phyloP scores from a whole-genome alignment of 1,140 invertebrate species.

The Protaetia brevitarsis region DNA sequence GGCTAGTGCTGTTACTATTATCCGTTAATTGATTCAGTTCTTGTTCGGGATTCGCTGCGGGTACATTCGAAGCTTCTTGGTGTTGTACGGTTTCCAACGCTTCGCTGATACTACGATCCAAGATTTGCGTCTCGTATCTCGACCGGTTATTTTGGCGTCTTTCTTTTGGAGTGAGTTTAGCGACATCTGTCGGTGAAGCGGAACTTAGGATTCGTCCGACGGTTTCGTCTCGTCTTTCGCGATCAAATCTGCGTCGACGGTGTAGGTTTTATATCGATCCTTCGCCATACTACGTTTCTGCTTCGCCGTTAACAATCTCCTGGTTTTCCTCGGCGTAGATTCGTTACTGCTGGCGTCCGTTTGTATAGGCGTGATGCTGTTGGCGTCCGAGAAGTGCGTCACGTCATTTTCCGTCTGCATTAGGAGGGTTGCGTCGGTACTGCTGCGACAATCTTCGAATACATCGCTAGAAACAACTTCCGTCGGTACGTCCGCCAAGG shows the following conservation, averaged over 20 bases:
- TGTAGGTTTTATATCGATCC: conserved; percentile 76
- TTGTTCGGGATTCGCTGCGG: not conserved
- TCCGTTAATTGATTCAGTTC: not conserved
- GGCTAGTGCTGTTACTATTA: not conserved
- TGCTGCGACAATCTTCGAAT: conserved; percentile 53
- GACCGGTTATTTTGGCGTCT: conserved; percentile 63
- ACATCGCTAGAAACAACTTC: conserved; percentile 57
- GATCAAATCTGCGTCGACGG: conserved; percentile 61
- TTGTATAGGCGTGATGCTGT: conserved; percentile 52
- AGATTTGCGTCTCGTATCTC: conserved; percentile 68
- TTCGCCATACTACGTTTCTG: conserved; percentile 68
- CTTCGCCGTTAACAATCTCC: conserved; percentile 64
- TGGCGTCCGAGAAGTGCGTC: conserved; percentile 43
- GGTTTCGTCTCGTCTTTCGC: not conserved
- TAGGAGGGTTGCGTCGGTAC: conserved; percentile 43
- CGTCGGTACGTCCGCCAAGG: conserved; percentile 56
- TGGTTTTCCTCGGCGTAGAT: conserved; percentile 65
- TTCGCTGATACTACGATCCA: conserved; percentile 41
- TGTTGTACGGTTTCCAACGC: not conserved
- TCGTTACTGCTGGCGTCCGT: conserved; percentile 64
- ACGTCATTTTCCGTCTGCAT: conserved; percentile 32
- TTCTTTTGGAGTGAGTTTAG: conserved; percentile 63
- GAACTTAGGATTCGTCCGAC: conserved; percentile 29
- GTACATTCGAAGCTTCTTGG: not conserved
- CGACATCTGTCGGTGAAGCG: not conserved